Evolutionary conservation across 2,888 invertebrate genomes (phyloP), one percentile per base, ranked within the genome.

Genomic region (Netelia inedita): DNA sequence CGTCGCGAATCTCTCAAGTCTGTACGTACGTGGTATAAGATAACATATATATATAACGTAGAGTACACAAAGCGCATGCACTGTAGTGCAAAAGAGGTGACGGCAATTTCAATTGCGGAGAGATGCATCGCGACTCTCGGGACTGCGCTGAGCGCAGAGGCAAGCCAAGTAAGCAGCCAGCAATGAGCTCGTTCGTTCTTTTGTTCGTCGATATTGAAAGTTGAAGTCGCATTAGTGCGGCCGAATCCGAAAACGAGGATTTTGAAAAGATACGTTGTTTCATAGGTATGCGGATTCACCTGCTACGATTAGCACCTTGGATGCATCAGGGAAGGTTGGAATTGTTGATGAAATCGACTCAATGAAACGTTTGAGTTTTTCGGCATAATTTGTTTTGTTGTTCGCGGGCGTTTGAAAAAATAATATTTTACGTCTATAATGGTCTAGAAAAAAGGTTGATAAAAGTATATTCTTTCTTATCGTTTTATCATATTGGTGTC

Each of bases 91-190:
- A 11, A 16, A 65, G 61, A 73, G 68, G 88, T 89, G 89, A 90
- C 88, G 89, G 88, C 89, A 89, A 90, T 91, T 89, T 89, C 89
- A 91, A 90, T 90, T 86, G 87, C 87, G 80, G 50, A 75, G 57
- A 87, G 83, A 89, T 87, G 88, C 88, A 90, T 89, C 87, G 86
- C 78, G 73, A 78, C 88, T 85, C 84, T 79, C 71, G 87, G 85
- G 87, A 85, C 85, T 73, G 46, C 81, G 73, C 35, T 35, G 50
- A 59, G 16, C 72, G 68, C 86, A 73, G 74, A 73, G 53, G 53
- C 63, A 74, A 75, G 59, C 68, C 21, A 14, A 46, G 41, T 9
- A 41, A 9, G 46, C 11, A 46, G 46, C 11, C 14, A 11, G 11
- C 0, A 14, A 11, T 75, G 21, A 35, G n/a, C 50, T 79, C 75